Evolutionary conservation across 2,113 vertebrate species (phyloP).

Genomic region (Megaceryle maxima): DNA sequence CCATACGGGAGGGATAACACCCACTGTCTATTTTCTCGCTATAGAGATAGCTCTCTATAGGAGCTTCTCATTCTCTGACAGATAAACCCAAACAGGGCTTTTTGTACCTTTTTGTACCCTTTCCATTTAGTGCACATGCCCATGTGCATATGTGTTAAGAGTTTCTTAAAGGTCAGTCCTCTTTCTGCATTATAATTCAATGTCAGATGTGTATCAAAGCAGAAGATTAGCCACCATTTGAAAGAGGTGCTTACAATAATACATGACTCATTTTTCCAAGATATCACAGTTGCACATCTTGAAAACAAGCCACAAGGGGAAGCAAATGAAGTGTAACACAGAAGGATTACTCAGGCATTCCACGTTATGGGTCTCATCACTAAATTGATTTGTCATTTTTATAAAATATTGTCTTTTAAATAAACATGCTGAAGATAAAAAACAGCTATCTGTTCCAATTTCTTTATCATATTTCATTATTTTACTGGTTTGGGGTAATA

Average conservation of each 20-base stretch:
- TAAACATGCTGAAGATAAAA: not conserved
- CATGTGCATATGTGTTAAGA: too few relatives aligned
- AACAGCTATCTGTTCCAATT: not conserved
- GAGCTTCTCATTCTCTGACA: not conserved
- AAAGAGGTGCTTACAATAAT: not conserved
- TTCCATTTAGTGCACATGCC: not conserved
- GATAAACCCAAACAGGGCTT: not conserved
- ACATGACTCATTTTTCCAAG: not conserved
- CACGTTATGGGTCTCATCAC: not conserved
- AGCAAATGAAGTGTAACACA: not conserved
- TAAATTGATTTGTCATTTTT: not conserved
- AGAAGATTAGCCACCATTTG: not conserved
- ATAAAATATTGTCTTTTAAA: not conserved
- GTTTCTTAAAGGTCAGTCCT: not conserved
- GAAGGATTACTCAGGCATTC: not conserved
- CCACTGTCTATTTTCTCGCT: fast-evolving
- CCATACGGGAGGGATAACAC: fast-evolving
- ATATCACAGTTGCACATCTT: not conserved
- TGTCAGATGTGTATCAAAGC: not conserved
- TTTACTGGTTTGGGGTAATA: not conserved
- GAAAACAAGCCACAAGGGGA: not conserved
- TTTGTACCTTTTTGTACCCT: not conserved
- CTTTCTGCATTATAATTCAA: not conserved
- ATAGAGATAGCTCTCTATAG: fast-evolving
- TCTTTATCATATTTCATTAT: not conserved